A percentile compares a stretch with the other conserved stretches of the same genome.
Evolutionary conservation across 2,113 vertebrate species (phyloP).

Genomic region (Xiphorhynchus elegans): DNA sequence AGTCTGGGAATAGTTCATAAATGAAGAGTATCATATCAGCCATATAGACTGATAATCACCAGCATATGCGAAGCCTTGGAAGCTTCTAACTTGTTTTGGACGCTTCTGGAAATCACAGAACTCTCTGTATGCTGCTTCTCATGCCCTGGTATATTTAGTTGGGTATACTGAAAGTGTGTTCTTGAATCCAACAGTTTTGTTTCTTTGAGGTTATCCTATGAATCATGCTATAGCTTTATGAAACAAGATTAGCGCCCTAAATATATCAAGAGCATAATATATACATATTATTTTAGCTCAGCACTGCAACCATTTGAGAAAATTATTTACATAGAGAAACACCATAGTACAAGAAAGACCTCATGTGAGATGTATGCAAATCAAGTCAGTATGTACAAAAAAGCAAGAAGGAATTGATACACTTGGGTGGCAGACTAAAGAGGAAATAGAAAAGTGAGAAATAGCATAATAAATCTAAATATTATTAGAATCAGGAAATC

Average conservation of each 20-base stretch:
- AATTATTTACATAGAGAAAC: constrained; percentile 21
- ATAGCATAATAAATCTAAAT: not conserved
- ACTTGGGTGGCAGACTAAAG: not conserved
- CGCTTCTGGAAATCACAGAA: not conserved
- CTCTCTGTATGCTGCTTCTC: not conserved
- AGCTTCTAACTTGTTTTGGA: not conserved
- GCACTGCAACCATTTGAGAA: constrained; percentile 8
- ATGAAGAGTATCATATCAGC: not conserved
- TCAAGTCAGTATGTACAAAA: not conserved
- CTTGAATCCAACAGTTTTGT: not conserved
- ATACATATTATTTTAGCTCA: constrained; percentile 23
- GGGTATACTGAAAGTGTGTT: not conserved
- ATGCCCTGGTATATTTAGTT: not conserved
- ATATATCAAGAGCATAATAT: constrained; percentile 25
- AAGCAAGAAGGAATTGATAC: not conserved
- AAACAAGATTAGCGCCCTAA: constrained; percentile 32
- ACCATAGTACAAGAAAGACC: not conserved
- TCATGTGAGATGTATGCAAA: not conserved
- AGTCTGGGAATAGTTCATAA: not conserved
- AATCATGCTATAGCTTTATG: not conserved
- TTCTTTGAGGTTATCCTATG: not conserved
- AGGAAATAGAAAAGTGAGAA: not conserved
- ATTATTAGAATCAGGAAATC: not conserved
- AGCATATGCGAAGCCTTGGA: not conserved
- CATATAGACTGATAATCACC: not conserved